Evolutionary conservation across 53 echinoderm and acorn worm species (phyloP), one percentile per base, ranked within the genome.

Genomic region (Hippasteria phrygiana): DNA sequence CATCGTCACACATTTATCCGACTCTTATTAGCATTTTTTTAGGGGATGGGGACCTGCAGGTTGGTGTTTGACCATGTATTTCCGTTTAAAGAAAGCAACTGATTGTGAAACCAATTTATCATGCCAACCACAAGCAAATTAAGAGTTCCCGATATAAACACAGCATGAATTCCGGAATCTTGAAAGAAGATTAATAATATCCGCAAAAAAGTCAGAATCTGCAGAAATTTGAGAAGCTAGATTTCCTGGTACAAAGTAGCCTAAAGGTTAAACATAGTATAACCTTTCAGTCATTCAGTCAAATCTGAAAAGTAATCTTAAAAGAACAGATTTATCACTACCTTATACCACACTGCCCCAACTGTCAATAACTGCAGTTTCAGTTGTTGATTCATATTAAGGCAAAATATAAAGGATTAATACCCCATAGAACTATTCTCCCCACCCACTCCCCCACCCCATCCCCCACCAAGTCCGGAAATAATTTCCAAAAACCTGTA

Each of bases 271-370:
- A 41, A 42, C 22, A 41, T 73, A 43, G 26, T 22, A 43, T 24
- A 20, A 43, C 3, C 43, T 67, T 67, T 73, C 43, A 43, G 45
- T 41, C 27, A 73, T 43, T 24, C n/a, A 73, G 42, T 73, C 43
- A 20, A 42, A 42, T 42, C 43, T 27, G 4, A 18, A 27, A 26
- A 3, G 7, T 73, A 73, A 73, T 73, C 73, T 43, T 42, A 73
- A 43, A 73, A 73, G 4, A 73, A 73, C 73, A 73, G 42, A 73
- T 73, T 43, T 73, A 34, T 73, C 73, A n/a, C 5, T 18, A 32
- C 43, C 43, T 42, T 16, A 73, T 73, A 6, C 5, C 6, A 0
- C n/a, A 67, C 69, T 26, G 9, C 7, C 36, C 34, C 0, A 67
- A 26, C 69, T 67, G 69, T 67, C 37, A 37, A 35, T 35, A 67